Base-by-base conservation (phyloP, 2,888 invertebrate species). In the Erannis defoliaria region DNA sequence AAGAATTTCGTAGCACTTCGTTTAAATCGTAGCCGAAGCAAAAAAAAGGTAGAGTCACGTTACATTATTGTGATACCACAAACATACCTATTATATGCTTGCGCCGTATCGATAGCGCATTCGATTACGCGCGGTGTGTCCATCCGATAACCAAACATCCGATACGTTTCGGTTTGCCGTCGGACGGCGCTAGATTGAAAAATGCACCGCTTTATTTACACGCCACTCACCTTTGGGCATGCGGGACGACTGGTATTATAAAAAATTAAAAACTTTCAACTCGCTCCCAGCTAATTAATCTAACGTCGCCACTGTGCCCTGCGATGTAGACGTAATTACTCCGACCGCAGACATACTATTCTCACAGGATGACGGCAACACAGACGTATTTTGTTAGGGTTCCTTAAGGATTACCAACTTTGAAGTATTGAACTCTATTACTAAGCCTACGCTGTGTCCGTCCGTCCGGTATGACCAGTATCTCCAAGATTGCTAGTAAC, bases 71-170 rank as follows among this genome's bases (percentile, higher is more conserved):
- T n/a, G 23, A 2, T 23, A 23, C 23, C 76, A 35, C 5, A 12
- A 9, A 31, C 31, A 6, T 81, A 45, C 45, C 14, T 16, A 16
- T 46, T 46, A 78, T 83, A 60, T 80, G 72, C 69, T 71, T 72
- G 78, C 76, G 77, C 76, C 79, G 77, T 68, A 76, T 72, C 81
- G 77, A 84, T 83, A 79, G 70, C 71, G 75, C 73, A 82, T 86
- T 87, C 84, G 81, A 87, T 89, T 85, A 82, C 84, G 82, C 78
- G 85, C 76, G 82, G 82, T 81, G 78, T 76, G 75, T 78, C 76
- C 74, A 75, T 67, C 71, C 78, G 79, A 76, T 79, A 80, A 79
- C 82, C 83, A 82, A 85, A 86, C 81, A 81, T 77, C 77, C 77
- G 74, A 83, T 81, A 80, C 79, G 76, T 78, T 82, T 78, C 75